Base-by-base conservation (phyloP, 1,140 invertebrate genomes). In the Limonius californicus region DNA sequence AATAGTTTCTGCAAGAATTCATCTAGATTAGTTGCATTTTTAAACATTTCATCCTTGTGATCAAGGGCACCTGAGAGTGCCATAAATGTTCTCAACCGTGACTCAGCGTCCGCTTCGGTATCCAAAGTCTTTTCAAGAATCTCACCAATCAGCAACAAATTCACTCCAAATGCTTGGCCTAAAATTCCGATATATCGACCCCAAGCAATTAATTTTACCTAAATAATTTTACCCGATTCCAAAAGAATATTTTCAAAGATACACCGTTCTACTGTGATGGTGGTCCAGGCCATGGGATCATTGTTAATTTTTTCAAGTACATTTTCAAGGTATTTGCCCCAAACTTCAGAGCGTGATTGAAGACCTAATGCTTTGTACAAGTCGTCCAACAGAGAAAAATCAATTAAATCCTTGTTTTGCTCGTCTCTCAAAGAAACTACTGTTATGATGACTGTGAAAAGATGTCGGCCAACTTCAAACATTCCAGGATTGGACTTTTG, bases 71-170 rank as follows among this genome's bases (percentile, higher is more conserved):
- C 72, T 11, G 86, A 82, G 1, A 88, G 70, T 2, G 83, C 68
- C 43, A 84, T 82, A 59, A 87, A 85, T 54, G 84, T 81, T 68
- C 85, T 85, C 1, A 88, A 70, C 60, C 83, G 75, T 6, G 87
- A 68, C 75, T 88, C 80, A 8, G 79, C 68, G 62, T 84, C 80
- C 1, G 71, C 70, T 1, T 79, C 81, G 30, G 76, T 79, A 32
- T 80, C 74, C 39, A 82, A 81, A 27, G 76, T 76, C 53, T 72
- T 65, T 56, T 72, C 67, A 9, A 84, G 65, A 55, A 83, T 78
- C 11, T 75, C 70, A 14, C 72, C 42, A 23, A 81, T 70, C 0
- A 77, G 16, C 12, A 74, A 63, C 14, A 76, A 67, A 70, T 79
- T 77, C 19, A 62, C 45, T 35, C 72, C 72, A 61, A 75, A 73